A percentile compares a stretch with the other conserved stretches of the same genome.
Evolutionary conservation across 2,888 invertebrate species (phyloP).

Genomic region (Rotaria macrura): DNA sequence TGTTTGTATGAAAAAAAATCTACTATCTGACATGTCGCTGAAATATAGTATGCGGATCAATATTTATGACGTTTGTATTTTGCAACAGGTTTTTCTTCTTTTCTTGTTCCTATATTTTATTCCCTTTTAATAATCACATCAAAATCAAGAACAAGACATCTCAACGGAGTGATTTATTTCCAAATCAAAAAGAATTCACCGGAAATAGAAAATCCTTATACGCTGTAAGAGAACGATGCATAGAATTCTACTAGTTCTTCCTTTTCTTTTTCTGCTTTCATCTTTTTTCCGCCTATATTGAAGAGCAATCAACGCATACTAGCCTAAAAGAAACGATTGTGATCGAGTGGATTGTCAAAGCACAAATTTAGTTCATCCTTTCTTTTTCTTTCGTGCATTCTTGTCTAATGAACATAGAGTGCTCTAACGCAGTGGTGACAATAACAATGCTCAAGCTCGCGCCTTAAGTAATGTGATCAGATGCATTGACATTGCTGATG

Average conservation of each 20-base stretch:
- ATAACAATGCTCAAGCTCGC: neutral
- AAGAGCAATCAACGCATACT: neutral
- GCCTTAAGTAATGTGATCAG: neutral
- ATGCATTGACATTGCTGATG: neutral
- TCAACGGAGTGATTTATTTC: neutral
- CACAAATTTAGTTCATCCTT: neutral
- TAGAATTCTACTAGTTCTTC: neutral
- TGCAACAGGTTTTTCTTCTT: neutral
- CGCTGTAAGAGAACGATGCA: neutral
- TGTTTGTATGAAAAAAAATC: neutral
- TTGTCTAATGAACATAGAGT: neutral
- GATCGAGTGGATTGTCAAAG: conserved; percentile 4
- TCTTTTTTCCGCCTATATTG: neutral
- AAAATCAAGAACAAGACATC: neutral
- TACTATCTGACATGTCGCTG: neutral
- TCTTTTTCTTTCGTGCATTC: neutral
- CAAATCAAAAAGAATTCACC: neutral
- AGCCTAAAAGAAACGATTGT: neutral
- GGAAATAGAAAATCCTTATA: neutral
- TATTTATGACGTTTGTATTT: neutral
- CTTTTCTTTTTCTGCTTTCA: neutral
- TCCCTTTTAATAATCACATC: neutral
- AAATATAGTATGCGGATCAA: neutral
- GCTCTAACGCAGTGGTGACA: neutral
- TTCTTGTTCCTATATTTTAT: neutral